Evolutionary conservation across 2,888 invertebrate species (phyloP), one percentile per base, ranked within the genome.

Genomic region (Pocota personata): DNA sequence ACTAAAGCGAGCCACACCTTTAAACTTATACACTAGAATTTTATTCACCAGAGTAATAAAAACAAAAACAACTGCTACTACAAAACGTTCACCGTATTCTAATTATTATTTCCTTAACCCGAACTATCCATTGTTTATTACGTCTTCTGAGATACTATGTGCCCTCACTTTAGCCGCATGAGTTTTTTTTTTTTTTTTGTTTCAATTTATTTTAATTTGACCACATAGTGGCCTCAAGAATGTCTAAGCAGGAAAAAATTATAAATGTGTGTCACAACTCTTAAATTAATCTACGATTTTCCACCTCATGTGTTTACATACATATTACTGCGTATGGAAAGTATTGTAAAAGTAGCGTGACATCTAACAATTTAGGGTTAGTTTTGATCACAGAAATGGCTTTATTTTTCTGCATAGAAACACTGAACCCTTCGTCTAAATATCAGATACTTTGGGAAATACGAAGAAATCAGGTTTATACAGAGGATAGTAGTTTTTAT

Each of bases 1-100:
- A 64, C 48, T 48, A 19, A 3, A 1, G n/a, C 16, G n/a, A 48
- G n/a, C 64, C 64, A 64, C 64, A 48, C 64, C 64, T 48, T 30
- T 64, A 19, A 64, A 64, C 43, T 46, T 48, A 32, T 32, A 48
- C 48, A 48, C 64, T 64, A 21, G 19, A 48, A 64, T 27, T 40
- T n/a, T 27, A 60, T 43, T 60, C 14, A 27, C 10, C 46, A 32
- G 30, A 43, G 64, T 21, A 48, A 48, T 48, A 48, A 64, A 40
- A 32, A 16, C 60, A 64, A 48, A 48, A 64, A 27, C 19, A 64
- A 64, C 3, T 48, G 19, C 12, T 16, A 32, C 32, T 21, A 30
- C 14, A 32, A 55, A 55, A 30, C 0, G 16, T 32, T 32, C 30
- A 35, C 12, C 5, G 19, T 48, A 64, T n/a, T 19, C 19, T 16